Evolutionary conservation across 1,140 invertebrate species (phyloP).

Genomic region (Melipona quadrifasciata): DNA sequence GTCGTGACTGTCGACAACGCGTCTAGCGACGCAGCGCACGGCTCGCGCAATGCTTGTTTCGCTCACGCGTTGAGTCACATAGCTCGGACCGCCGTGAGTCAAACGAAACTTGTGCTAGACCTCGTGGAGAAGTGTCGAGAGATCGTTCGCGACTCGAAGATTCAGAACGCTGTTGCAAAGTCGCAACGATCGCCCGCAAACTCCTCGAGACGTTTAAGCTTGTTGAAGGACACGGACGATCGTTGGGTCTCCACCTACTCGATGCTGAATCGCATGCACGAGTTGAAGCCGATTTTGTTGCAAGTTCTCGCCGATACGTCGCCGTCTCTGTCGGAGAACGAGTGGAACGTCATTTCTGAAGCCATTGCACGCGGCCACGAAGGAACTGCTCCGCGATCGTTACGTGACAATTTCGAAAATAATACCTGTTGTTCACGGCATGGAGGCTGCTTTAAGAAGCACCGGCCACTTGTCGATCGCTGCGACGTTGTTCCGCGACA

Average conservation of each 20-base stretch:
- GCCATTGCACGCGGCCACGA: not conserved
- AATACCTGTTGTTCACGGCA: not conserved
- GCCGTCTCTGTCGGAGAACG: not conserved
- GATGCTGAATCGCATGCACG: not conserved
- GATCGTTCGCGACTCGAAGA: not conserved
- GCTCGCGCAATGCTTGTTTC: not conserved
- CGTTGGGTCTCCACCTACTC: not conserved
- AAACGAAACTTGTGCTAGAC: not conserved
- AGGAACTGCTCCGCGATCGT: not conserved
- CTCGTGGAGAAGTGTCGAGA: not conserved
- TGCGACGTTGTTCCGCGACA: not conserved
- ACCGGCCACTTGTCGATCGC: not conserved
- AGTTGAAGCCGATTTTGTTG: not conserved
- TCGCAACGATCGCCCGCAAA: not conserved
- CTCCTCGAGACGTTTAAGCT: not conserved
- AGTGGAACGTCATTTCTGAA: not conserved
- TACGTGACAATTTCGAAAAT: not conserved
- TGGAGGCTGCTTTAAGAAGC: not conserved
- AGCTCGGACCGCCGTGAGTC: not conserved
- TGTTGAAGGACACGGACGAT: not conserved
- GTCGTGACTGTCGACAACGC: not conserved
- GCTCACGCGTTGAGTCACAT: not conserved
- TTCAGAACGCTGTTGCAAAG: not conserved
- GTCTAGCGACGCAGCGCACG: fast-evolving
- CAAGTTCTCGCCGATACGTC: not conserved